Base-by-base conservation (phyloP, 2,888 invertebrate species). In the Nomada ferruginata region DNA sequence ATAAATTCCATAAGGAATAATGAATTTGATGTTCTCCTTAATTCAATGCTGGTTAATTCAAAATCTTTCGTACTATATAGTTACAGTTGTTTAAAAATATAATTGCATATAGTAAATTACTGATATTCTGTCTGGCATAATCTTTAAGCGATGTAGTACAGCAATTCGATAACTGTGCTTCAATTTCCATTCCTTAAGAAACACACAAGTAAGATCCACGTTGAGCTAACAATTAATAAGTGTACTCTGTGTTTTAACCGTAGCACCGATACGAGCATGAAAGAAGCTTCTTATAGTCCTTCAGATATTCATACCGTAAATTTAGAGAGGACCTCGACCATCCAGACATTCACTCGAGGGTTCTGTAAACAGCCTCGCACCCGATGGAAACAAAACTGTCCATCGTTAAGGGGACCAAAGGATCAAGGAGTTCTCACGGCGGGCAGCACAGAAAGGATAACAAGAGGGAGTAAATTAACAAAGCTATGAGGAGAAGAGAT, bases 341-440 rank as follows among this genome's bases (percentile, higher is more conserved):
- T 77, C 64, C 53, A 68, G 76, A 79, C 78, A 80, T 71, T 70
- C 72, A 79, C 70, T 82, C 81, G 82, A 91, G 90, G 89, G 88
- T 89, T 91, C 84, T 82, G 89, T 91, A 91, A 92, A 91, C 89
- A 91, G 79, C 81, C 79, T 69, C 83, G 86, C 83, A 85, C 80
- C 85, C 86, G 87, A 89, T 90, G 87, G 87, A 87, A 90, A 85
- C 85, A 84, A 84, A 87, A 89, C 85, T 85, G 85, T 84, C 79
- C 79, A 42, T 47, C 57, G 75, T 69, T 52, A 44, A 81, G 73
- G 71, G 74, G 42, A 23, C 60, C 23, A 59, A 53, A 68, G 61
- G 73, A 86, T 87, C 76, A 79, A 76, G 63, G 69, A 77, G 77
- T 85, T 83, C 82, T 76, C 76, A 68, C 66, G 47, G 44, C 50